Percentiles rank a stretch among this genome's conserved stretches.
phyloP scores from a whole-genome alignment of 2,888 invertebrate species.

The Parapristionchus giblindavisi region DNA sequence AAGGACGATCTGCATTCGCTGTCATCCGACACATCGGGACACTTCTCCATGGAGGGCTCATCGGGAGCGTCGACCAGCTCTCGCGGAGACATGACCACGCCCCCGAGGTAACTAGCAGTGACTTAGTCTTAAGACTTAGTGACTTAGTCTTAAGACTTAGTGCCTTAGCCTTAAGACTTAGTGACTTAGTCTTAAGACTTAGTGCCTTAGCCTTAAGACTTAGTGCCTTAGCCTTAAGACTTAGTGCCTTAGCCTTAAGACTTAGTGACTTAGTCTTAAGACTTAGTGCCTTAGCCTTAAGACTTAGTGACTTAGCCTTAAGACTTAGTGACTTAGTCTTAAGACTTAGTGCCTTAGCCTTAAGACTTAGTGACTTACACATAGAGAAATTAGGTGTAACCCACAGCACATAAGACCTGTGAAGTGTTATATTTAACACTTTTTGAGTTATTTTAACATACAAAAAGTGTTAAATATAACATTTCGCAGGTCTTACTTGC shows the following conservation, averaged over 20 bases:
- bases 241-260: too few species aligned
- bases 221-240: too few species aligned
- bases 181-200: not conserved
- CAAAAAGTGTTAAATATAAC: too few species aligned
- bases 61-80: slow-evolving; percentile 20
- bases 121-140: not conserved
- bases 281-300: too few species aligned
- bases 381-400: too few species aligned
- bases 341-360: too few species aligned
- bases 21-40: slow-evolving; percentile 57
- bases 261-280: too few species aligned
- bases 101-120: not conserved
- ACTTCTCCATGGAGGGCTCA: slow-evolving; percentile 42
- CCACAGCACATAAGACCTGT: not conserved
- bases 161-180: not conserved
- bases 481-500: too few species aligned
- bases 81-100: slow-evolving; percentile 30
- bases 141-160: not conserved
- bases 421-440: not conserved
- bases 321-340: too few species aligned
- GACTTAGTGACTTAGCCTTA: too few species aligned
- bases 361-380: too few species aligned
- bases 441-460: too few species aligned
- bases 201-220: not conserved
- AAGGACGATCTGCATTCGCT: slow-evolving; percentile 62